A percentile compares a stretch with the other conserved stretches of the same genome.
phyloP scores from a whole-genome alignment of 2,888 invertebrate genomes.

The Campoplex nolae region DNA sequence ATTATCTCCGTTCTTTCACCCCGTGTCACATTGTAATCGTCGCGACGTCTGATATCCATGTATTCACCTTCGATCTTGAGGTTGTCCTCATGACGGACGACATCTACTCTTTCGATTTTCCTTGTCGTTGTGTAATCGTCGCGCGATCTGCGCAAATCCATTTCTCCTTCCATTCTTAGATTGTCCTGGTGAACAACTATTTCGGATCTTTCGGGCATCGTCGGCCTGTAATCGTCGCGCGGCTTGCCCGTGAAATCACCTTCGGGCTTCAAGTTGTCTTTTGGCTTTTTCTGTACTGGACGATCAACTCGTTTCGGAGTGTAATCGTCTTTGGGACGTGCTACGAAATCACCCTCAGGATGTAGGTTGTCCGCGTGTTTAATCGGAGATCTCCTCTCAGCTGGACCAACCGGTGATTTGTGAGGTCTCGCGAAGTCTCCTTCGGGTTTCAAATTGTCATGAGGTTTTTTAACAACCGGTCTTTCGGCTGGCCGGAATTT shows the following conservation, averaged over 20 bases:
- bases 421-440: slow-evolving; percentile 85
- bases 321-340: slow-evolving; percentile 86
- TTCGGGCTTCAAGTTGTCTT: slow-evolving; percentile 87
- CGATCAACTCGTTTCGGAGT: slow-evolving; percentile 86
- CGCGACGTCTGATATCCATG: slow-evolving; percentile 86
- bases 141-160: slow-evolving; percentile 85
- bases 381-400: slow-evolving; percentile 83
- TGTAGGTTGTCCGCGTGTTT: slow-evolving; percentile 85
- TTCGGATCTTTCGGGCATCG: slow-evolving; percentile 87
- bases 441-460: slow-evolving; percentile 85
- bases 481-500: slow-evolving; percentile 79
- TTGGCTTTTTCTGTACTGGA: slow-evolving; percentile 85
- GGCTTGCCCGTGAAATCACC: slow-evolving; percentile 83
- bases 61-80: slow-evolving; percentile 86
- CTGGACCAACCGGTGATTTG: slow-evolving; percentile 86
- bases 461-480: slow-evolving; percentile 82
- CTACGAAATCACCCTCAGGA: slow-evolving; percentile 87
- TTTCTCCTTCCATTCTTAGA: slow-evolving; percentile 88
- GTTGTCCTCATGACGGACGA: slow-evolving; percentile 87
- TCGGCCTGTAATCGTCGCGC: slow-evolving; percentile 76
- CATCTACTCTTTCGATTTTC: slow-evolving; percentile 86
- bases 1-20: slow-evolving; percentile 89
- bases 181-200: slow-evolving; percentile 89
- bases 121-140: slow-evolving; percentile 86
- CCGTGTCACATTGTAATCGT: slow-evolving; percentile 87